Conservation (phyloP, 2,113 vertebrate genomes). For the Nannospalax galili region DNA sequence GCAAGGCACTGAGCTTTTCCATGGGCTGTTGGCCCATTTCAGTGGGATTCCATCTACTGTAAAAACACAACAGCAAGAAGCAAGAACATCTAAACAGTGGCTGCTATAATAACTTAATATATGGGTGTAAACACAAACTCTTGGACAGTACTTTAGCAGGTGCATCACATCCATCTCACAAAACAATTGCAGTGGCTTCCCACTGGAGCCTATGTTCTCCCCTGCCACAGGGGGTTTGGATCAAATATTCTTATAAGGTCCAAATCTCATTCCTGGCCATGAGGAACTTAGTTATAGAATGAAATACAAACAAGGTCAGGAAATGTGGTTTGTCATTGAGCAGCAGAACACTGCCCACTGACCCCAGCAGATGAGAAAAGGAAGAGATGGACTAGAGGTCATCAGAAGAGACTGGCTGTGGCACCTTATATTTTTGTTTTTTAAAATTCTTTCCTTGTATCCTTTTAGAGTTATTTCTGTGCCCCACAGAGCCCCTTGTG, state of each 20-base stretch:
- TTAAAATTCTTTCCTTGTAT: neutral
- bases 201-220: too few species aligned
- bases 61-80: too few species aligned
- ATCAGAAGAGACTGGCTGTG: neutral
- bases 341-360: neutral
- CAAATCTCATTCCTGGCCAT: neutral
- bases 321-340: neutral
- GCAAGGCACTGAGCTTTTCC: too few species aligned
- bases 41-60: too few species aligned
- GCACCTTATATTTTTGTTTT: neutral
- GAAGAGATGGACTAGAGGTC: neutral
- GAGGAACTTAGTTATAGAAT: slow-evolving; percentile 45
- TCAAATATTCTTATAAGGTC: neutral
- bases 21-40: too few species aligned
- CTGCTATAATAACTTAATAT: too few species aligned
- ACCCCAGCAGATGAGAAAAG: neutral
- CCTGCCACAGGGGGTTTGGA: too few species aligned
- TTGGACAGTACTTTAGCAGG: too few species aligned
- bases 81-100: too few species aligned
- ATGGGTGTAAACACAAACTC: too few species aligned
- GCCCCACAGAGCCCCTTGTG: neutral
- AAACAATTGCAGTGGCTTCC: too few species aligned
- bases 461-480: neutral
- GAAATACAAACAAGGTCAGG: neutral
- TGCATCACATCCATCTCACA: too few species aligned